Conservation (phyloP, 2,113 vertebrate species). For the Nematolebias whitei region DNA sequence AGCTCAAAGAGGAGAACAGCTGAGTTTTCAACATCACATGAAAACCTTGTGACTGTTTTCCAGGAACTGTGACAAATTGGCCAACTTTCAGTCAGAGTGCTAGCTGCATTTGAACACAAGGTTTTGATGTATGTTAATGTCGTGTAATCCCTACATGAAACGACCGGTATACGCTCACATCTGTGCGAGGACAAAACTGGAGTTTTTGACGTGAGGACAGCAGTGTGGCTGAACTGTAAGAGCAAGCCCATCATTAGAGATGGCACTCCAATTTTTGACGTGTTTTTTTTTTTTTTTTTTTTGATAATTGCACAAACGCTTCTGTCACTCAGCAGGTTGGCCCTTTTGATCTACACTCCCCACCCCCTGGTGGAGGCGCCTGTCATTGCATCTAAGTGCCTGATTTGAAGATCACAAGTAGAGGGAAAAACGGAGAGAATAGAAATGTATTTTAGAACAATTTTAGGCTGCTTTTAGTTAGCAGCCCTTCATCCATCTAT, state of each 20-base stretch:
- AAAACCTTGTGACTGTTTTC: conserved; percentile 14
- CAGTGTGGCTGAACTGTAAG: conserved; percentile 6
- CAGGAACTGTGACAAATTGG: conserved; percentile 46
- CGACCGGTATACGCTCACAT: conserved; percentile 3
- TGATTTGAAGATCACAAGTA: conserved; percentile 34
- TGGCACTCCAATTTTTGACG: conserved; percentile 1
- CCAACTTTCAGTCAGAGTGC: conserved; percentile 24
- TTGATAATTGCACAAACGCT: conserved; percentile 42
- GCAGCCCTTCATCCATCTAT: conserved; percentile 38
- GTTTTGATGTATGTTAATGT: conserved; percentile 18
- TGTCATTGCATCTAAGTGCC: conserved; percentile 28
- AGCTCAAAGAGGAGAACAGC: conserved; percentile 29
- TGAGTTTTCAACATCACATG: conserved; percentile 26
- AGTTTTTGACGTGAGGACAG: conserved; percentile 9
- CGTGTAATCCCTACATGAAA: conserved; percentile 14
- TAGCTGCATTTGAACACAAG: conserved; percentile 15
- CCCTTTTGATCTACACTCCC: conserved; percentile 30
- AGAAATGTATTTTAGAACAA: conserved; percentile 47
- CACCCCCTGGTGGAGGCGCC: conserved; percentile 40
- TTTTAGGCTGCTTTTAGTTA: conserved; percentile 38
- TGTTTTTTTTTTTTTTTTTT: conserved; percentile 20
- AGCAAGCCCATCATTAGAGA: conserved; percentile 20
- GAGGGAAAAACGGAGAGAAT: conserved; percentile 10
- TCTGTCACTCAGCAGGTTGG: conserved; percentile 40
- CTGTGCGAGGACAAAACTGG: conserved; percentile 19